Conservation (phyloP, 1,140 invertebrate genomes). For the Zaprionus tsacasi region DNA sequence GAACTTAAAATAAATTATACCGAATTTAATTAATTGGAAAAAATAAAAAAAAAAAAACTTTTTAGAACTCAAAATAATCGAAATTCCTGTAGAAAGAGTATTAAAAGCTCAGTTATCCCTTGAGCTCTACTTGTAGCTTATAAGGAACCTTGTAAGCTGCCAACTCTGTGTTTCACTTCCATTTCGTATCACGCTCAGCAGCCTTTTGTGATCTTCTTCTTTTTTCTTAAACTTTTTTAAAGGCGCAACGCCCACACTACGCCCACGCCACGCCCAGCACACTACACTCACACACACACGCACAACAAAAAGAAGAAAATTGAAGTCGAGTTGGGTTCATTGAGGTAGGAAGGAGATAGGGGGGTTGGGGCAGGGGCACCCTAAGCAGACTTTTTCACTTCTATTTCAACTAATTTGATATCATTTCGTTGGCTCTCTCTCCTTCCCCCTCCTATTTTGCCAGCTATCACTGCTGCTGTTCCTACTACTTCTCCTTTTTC, state of each 20-base stretch:
- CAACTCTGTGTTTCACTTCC: constrained; percentile 2
- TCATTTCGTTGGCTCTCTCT: constrained; percentile 58
- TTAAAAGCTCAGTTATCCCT: not conserved
- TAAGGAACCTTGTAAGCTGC: not conserved
- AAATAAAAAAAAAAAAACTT: too few relatives aligned
- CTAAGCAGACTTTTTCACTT: constrained; percentile 58
- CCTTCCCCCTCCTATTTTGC: not conserved
- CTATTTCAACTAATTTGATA: constrained; percentile 80
- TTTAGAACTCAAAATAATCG: not conserved
- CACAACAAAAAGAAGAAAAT: not conserved
- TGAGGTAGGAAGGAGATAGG: not conserved
- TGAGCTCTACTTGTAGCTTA: not conserved
- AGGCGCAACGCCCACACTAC: not conserved
- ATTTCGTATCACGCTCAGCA: not conserved
- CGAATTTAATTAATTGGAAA: too few relatives aligned
- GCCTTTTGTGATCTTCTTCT: not conserved
- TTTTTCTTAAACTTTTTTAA: constrained; percentile 16
- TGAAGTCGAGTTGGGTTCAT: not conserved
- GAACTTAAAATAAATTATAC: not conserved
- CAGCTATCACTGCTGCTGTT: constrained; percentile 26
- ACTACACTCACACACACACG: not conserved
- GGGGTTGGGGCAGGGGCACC: not conserved
- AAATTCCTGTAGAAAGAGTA: not conserved
- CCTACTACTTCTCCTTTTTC: not conserved
- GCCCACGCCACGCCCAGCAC: too few relatives aligned